phyloP scores from a whole-genome alignment of 2,888 invertebrate genomes.

The Timandra comae region DNA sequence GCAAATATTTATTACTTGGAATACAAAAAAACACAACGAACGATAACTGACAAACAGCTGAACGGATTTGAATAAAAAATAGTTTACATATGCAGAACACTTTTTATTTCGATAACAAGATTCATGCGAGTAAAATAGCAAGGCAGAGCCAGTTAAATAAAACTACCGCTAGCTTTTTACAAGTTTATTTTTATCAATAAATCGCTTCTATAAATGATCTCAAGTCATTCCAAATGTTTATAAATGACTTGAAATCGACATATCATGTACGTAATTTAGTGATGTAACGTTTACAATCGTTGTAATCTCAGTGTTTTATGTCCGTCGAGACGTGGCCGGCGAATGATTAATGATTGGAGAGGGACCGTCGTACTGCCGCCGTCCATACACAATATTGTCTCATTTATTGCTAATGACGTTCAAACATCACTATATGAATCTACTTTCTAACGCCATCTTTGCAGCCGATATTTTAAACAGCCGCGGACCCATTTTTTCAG shows the following conservation, averaged over 20 bases:
- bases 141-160: too few relatives aligned
- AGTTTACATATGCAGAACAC: too few relatives aligned
- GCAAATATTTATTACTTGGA: too few relatives aligned
- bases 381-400: slow-evolving; percentile 60
- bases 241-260: slow-evolving; percentile 39
- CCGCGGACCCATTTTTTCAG: slow-evolving; percentile 13
- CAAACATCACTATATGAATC: slow-evolving; percentile 27
- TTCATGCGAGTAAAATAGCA: too few relatives aligned
- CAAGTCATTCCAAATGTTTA: slow-evolving; percentile 2
- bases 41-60: too few relatives aligned
- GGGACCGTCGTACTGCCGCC: slow-evolving; percentile 40
- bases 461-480: slow-evolving; percentile 27
- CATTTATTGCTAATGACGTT: slow-evolving; percentile 64
- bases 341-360: slow-evolving; percentile 61
- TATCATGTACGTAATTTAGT: slow-evolving; percentile 37
- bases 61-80: too few relatives aligned
- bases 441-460: slow-evolving; percentile 42
- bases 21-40: too few relatives aligned
- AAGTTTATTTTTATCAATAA: too few relatives aligned
- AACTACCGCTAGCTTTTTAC: too few relatives aligned
- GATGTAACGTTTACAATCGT: slow-evolving; percentile 52
- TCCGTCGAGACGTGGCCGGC: slow-evolving; percentile 44
- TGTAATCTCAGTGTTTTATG: slow-evolving; percentile 63
- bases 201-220: too few relatives aligned
- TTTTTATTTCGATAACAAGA: too few relatives aligned